Evolutionary conservation across 2,888 invertebrate species (phyloP).

Genomic region (Drosophila lutescens): DNA sequence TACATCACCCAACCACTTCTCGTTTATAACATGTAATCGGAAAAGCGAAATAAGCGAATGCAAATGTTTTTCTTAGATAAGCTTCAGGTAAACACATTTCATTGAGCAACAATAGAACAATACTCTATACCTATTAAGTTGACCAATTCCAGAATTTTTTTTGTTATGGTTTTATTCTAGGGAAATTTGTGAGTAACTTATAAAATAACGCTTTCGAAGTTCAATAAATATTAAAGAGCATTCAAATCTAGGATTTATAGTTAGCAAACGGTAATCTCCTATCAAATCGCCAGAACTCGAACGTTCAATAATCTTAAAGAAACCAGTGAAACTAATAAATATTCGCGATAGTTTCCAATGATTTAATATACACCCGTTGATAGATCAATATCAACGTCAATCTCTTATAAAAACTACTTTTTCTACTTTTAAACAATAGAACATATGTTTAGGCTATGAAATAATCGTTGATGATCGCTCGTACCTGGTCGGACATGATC

Average conservation of each 20-base stretch:
- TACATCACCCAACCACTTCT: conserved; percentile 35
- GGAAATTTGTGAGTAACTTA: too few species aligned
- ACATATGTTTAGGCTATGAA: conserved; percentile 15
- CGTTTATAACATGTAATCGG: conserved; percentile 26
- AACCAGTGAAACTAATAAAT: neutral
- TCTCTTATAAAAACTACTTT: neutral
- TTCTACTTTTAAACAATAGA: conserved; percentile 2
- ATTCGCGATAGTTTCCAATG: neutral
- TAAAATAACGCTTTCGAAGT: too few species aligned
- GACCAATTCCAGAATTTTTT: neutral
- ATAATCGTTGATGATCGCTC: conserved; percentile 2
- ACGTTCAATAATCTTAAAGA: too few species aligned
- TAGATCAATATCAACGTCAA: conserved; percentile 8
- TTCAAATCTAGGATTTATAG: too few species aligned
- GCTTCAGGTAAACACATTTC: conserved; percentile 10
- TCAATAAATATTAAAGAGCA: too few species aligned
- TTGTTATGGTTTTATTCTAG: too few species aligned
- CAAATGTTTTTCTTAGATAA: conserved; percentile 26
- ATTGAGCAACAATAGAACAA: neutral
- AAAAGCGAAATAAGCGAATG: conserved; percentile 6
- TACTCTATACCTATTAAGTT: neutral
- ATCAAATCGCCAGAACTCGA: too few species aligned
- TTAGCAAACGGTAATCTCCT: too few species aligned
- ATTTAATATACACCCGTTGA: conserved; percentile 15
- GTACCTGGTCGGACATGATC: conserved; percentile 61